These are phyloP conservation scores for Gyrodactylus salaris DNA, from an alignment of 1,140 invertebrate genomes.

Conservation along the genomic window DNA sequence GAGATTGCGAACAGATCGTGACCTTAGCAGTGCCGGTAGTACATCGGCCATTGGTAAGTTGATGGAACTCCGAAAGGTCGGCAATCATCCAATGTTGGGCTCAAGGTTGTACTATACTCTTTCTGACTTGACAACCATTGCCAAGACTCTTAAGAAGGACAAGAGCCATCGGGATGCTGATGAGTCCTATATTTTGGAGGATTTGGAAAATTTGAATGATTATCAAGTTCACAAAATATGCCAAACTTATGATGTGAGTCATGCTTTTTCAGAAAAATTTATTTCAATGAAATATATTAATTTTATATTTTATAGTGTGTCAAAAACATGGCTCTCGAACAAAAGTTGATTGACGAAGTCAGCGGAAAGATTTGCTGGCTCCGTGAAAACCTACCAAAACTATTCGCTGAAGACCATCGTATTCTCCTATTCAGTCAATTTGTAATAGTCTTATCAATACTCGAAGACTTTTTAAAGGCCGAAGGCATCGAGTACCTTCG, in stretches of 20 bases:
- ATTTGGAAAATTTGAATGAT: constrained; percentile 50
- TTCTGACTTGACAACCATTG: constrained; percentile 31
- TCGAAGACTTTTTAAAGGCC: constrained; percentile 16
- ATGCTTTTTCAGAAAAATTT: constrained; percentile 1
- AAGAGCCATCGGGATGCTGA: constrained; percentile 38
- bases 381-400: constrained; percentile 1
- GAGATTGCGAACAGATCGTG: background rate
- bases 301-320: background rate
- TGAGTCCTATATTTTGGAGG: constrained; percentile 44
- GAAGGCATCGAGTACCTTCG: constrained; percentile 14
- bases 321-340: background rate
- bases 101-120: constrained; percentile 38
- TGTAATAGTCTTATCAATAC: constrained; percentile 53
- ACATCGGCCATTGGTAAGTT: constrained; percentile 29
- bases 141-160: constrained; percentile 31
- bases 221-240: constrained; percentile 53
- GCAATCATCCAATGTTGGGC: constrained; percentile 28
- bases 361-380: constrained; percentile 1
- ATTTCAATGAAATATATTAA: constrained; percentile 1
- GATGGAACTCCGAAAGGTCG: constrained; percentile 18
- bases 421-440: constrained; percentile 77
- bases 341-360: background rate
- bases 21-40: background rate
- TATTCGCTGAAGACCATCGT: constrained; percentile 14
- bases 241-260: constrained; percentile 20